Evolutionary conservation across 2,888 invertebrate genomes (phyloP).

Genomic region (Limnephilus marmoratus): DNA sequence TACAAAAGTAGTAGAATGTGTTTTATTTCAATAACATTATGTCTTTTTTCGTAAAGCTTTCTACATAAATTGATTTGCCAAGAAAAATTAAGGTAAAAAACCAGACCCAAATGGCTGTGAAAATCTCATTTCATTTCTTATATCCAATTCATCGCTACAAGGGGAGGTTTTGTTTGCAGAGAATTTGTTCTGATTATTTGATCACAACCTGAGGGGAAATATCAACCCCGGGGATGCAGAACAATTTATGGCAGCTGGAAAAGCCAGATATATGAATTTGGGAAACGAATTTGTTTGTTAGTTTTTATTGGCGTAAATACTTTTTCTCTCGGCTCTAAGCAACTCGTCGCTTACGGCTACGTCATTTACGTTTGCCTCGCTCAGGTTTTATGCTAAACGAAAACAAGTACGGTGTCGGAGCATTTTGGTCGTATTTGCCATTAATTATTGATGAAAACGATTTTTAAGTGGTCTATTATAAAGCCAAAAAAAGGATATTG

Average conservation of each 20-base stretch:
- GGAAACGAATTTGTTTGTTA: constrained; percentile 34
- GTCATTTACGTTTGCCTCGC: constrained; percentile 20
- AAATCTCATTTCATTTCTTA: constrained; percentile 48
- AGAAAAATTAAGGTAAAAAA: constrained; percentile 27
- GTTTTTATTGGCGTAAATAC: constrained; percentile 31
- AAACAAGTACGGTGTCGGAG: not conserved
- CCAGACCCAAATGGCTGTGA: constrained; percentile 43
- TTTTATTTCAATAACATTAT: not conserved
- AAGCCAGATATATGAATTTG: constrained; percentile 56
- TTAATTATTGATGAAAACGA: not conserved
- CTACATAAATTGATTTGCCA: constrained; percentile 27
- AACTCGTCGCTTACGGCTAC: not conserved
- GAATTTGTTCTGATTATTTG: constrained; percentile 58
- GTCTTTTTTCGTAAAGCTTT: not conserved
- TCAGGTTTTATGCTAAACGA: not conserved
- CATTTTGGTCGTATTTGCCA: not conserved
- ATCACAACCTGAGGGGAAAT: constrained; percentile 51
- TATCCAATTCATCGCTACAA: constrained; percentile 46
- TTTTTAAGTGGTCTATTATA: not conserved
- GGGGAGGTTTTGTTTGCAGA: constrained; percentile 52
- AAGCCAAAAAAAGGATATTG: too few relatives aligned
- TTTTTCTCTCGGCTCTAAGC: not conserved
- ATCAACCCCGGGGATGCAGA: constrained; percentile 57
- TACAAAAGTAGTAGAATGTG: not conserved
- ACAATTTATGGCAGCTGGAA: constrained; percentile 59